Base-by-base conservation (phyloP, 1,140 invertebrate genomes). In the Gonioctena quinquepunctata region DNA sequence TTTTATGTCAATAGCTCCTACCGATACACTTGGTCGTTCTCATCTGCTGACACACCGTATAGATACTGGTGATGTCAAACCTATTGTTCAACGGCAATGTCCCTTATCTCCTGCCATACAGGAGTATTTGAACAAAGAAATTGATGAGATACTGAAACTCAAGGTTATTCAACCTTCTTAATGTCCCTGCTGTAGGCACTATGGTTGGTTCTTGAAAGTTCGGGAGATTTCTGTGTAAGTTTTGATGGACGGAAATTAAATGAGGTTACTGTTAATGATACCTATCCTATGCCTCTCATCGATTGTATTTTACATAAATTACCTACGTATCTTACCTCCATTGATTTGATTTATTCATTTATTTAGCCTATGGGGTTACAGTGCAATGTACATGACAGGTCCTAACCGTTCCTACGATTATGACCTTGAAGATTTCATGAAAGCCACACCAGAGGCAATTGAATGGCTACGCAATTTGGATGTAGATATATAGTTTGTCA, bases 191-290 rank as follows among this genome's bases (percentile, higher is more conserved):
- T 23, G 48, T 52, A 50, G 42, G 13, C 62, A 18, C 22, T 65
- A 11, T 65, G 62, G 62, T 23, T 28, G 1, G 42, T 65, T 65
- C 42, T 48, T 28, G 26, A 80, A 63, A n/a, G 27, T 5, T 48
- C 1, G 52, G 76, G 49, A 70, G 71, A 66, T 7, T 77, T 70
- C 7, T 48, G 78, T n/a, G 66, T 78, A 2, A 78, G 78, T 66
- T 63, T 79, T 1, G 77, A 79, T 62, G 73, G 71, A 8, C 48
- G 80, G n/a, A 76, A 76, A 49, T 19, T 81, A 4, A 80, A 81
- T 57, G 48, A 26, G 0, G 64, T 79, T 0, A 79, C 76, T 0
- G 76, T 68, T 7, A 70, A 70, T 33, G 77, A 77, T 48, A 65
- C 54, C 11, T 79, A 77, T 18, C 76, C 76, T 13, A 48, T 74